phyloP scores from a whole-genome alignment of 2,888 invertebrate genomes.

The Pherbina coryleti region DNA sequence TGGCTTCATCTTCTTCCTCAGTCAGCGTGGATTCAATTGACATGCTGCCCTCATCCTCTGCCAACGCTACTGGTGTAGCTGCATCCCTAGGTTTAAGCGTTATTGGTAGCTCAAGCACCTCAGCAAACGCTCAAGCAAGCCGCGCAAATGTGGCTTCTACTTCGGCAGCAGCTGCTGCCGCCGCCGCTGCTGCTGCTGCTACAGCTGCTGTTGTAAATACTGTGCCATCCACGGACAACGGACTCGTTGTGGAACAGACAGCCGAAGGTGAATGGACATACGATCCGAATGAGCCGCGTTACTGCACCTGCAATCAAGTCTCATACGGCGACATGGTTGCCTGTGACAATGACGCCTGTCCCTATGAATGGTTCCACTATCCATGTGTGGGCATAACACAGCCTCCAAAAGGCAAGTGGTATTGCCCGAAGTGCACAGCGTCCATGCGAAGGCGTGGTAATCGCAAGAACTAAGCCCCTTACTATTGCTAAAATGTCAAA shows the following conservation, averaged over 20 bases:
- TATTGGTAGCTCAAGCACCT: neutral
- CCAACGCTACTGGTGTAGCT: neutral
- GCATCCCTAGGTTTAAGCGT: conserved; percentile 16
- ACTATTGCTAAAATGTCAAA: neutral
- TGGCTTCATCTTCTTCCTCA: conserved; percentile 63
- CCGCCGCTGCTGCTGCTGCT: conserved; percentile 46
- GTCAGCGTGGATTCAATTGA: conserved; percentile 61
- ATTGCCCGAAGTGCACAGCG: conserved; percentile 93
- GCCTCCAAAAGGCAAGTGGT: conserved; percentile 99
- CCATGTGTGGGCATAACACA: conserved; percentile 96
- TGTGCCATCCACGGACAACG: conserved; percentile 57
- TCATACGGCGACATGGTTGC: conserved; percentile 99
- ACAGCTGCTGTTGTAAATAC: conserved; percentile 52
- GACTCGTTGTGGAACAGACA: conserved; percentile 66
- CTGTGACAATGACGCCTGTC: conserved; percentile 97
- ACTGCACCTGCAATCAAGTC: conserved; percentile 97
- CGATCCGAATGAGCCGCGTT: conserved; percentile 96
- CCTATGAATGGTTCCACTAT: conserved; percentile 99
- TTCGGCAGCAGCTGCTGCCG: conserved; percentile 50
- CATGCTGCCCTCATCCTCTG: conserved; percentile 50
- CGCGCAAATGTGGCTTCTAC: conserved; percentile 48
- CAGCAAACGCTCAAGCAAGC: neutral
- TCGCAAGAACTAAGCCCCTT: conserved; percentile 76
- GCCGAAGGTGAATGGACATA: conserved; percentile 88
- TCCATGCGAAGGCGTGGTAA: conserved; percentile 88